Percentiles rank a stretch among this genome's conserved stretches.
Conservation (phyloP, 2,888 invertebrate genomes). For the Meloe dianella region DNA sequence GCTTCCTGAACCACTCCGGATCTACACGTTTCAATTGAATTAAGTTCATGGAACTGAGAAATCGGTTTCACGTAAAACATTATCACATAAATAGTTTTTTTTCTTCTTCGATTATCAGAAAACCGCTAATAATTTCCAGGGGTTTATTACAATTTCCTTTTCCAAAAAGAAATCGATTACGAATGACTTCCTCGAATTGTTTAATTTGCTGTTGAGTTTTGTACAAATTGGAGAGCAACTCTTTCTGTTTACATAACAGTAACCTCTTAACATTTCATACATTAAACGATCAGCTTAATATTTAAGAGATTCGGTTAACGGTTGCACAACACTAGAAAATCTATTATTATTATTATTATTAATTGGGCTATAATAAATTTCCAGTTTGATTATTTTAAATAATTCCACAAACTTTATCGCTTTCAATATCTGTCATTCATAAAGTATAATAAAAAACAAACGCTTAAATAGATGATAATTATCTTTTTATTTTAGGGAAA, state of each 20-base stretch:
- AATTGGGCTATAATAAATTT: background rate
- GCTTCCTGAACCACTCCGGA: background rate
- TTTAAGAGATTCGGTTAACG: background rate
- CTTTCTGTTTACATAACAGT: background rate
- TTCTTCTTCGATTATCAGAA: too few species aligned
- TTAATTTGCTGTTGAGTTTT: background rate
- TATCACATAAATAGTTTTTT: too few species aligned
- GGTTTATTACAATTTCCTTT: background rate
- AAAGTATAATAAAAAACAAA: too few species aligned
- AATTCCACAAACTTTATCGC: too few species aligned
- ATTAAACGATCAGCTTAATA: background rate
- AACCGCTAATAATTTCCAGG: background rate
- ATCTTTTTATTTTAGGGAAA: background rate
- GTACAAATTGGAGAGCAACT: background rate
- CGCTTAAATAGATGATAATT: background rate
- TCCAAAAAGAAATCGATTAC: background rate
- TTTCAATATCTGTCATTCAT: background rate
- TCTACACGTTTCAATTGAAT: background rate
- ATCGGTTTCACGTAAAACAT: too few species aligned
- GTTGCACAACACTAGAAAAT: background rate
- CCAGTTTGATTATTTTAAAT: too few species aligned
- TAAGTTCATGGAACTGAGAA: background rate
- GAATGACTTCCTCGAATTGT: background rate
- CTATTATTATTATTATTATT: too few species aligned
- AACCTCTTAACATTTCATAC: constrained; percentile 1